phyloP scores from a whole-genome alignment of 2,113 vertebrate species.

The Phalacrocorax carbo region DNA sequence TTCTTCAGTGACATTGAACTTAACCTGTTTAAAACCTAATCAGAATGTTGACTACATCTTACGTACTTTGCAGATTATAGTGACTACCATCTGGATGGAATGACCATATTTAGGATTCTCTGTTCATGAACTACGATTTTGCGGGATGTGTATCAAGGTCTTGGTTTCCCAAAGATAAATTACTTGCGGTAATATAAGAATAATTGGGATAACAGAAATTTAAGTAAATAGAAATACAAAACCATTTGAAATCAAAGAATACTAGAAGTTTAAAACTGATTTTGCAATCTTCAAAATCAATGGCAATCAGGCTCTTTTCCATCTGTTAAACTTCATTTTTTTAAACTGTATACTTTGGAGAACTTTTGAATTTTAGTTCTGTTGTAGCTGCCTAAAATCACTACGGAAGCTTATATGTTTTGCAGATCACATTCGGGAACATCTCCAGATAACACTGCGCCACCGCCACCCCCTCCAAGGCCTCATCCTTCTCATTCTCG shows the following conservation, averaged over 20 bases:
- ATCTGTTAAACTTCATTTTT: not conserved
- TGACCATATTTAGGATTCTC: not conserved
- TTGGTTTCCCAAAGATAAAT: not conserved
- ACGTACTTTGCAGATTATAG: not conserved
- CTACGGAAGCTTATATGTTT: constrained; percentile 26
- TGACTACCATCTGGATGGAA: not conserved
- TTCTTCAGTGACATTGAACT: not conserved
- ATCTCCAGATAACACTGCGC: constrained; percentile 88
- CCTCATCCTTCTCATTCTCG: constrained; percentile 95
- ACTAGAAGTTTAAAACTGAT: not conserved
- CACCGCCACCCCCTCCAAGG: constrained; percentile 92
- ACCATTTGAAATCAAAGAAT: not conserved
- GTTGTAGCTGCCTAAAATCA: not conserved
- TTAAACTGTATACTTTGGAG: not conserved
- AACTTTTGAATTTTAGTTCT: not conserved
- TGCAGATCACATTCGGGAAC: constrained; percentile 95
- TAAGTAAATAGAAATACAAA: not conserved
- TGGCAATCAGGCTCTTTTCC: not conserved
- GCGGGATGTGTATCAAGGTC: not conserved
- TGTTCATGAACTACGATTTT: not conserved
- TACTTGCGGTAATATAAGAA: not conserved
- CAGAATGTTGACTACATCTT: not conserved
- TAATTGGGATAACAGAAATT: not conserved
- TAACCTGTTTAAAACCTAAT: not conserved
- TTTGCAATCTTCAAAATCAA: not conserved